Conservation (phyloP, 2,113 vertebrate species). For the Ploceus nigricollis region DNA sequence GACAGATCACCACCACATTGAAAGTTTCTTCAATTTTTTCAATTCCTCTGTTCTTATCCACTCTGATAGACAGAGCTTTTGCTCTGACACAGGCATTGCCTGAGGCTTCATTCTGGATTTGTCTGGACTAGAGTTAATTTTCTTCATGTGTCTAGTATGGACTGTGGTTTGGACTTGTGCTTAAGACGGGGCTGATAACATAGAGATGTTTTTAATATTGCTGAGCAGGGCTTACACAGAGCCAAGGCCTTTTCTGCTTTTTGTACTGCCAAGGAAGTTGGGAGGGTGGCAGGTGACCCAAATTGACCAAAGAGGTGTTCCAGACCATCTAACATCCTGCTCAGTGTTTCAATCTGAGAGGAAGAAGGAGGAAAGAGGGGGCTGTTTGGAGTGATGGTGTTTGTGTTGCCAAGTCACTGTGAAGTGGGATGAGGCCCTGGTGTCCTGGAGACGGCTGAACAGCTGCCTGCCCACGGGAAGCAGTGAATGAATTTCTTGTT, state of each 20-base stretch:
- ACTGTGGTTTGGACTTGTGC: background rate
- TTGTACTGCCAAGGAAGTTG: background rate
- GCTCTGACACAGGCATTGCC: background rate
- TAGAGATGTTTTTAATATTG: background rate
- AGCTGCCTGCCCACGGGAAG: background rate
- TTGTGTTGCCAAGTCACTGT: background rate
- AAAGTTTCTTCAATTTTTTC: background rate
- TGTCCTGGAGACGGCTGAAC: background rate
- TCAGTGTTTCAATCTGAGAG: background rate
- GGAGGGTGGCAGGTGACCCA: background rate
- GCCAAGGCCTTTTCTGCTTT: background rate
- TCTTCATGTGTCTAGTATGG: background rate
- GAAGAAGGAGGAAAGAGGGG: background rate
- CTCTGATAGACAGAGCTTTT: background rate
- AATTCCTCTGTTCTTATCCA: background rate
- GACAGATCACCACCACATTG: no score
- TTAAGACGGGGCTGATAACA: background rate
- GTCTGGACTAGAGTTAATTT: background rate
- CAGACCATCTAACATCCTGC: background rate
- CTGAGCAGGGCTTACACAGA: background rate
- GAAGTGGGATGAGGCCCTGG: background rate
- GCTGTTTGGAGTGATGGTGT: background rate
- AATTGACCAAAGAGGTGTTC: background rate
- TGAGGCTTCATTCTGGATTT: background rate
- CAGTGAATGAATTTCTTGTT: background rate